Base-by-base conservation (phyloP, 2,797 vertebrate species). In the Sebastes cheni region DNA sequence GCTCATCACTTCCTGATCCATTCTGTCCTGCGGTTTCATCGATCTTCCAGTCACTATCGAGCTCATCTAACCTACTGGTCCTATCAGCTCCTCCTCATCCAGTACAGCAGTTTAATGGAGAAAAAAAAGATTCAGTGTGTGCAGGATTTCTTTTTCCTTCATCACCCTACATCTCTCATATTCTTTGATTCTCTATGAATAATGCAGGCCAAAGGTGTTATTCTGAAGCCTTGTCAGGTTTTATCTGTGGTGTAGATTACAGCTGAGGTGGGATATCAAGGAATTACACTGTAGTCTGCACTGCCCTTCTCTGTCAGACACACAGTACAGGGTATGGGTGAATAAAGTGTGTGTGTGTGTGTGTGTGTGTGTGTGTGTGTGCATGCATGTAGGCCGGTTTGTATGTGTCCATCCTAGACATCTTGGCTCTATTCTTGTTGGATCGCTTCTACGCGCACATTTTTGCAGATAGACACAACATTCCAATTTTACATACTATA, bases 181-280 rank as follows among this genome's bases (percentile, higher is more conserved):
- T 71, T 71, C 27, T 65, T 58, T 74, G 60, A 69, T 83, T 70
- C 70, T 52, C 23, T 23, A 75, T 86, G 81, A 85, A 89, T 89
- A 85, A 89, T 85, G 42, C 60, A 59, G 78, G 27, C 12, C 50
- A 18, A 39, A 72, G 67, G 73, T 82, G 77, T 81, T 20, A 32
- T 32, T 82, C 55, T 65, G 79, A 59, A 65, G 75, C 79, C 77
- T 22, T 14, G 79, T 75, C 77, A 22, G 85, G 67, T 79, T 67
- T 77, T 69, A 84, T 86, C 77, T 68, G 66, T 46, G 9, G 22
- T 22, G 61, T 56, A 81, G 83, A 84, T 87, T 84, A 77, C 55
- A 81, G 77, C 69, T 56, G 69, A 81, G 85, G 77, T 70, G 83
- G 60, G 67, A 76, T 71, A 77, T 89, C 50, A 23, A 75, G 77